phyloP scores from a whole-genome alignment of 2,888 invertebrate genomes.

The Cephus pulcher region DNA sequence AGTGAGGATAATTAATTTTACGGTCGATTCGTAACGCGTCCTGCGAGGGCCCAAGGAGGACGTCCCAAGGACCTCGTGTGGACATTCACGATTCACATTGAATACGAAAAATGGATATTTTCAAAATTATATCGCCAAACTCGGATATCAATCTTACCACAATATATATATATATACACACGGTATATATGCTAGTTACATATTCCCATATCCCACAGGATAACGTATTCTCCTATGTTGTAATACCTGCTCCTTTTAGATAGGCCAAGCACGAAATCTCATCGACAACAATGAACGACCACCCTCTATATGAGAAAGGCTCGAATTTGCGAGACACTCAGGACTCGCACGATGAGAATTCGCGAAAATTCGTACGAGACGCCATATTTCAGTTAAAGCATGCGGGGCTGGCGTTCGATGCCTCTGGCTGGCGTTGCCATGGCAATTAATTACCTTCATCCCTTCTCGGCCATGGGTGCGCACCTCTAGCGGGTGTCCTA shows the following conservation, averaged over 20 bases:
- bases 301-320: too few relatives aligned
- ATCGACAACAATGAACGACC: too few relatives aligned
- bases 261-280: too few relatives aligned
- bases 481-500: constrained; percentile 59
- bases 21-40: constrained; percentile 22
- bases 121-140: background rate
- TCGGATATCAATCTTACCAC: background rate
- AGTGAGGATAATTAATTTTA: constrained; percentile 30
- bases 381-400: constrained; percentile 66
- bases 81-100: background rate
- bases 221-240: too few relatives aligned
- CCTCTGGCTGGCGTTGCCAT: constrained; percentile 61
- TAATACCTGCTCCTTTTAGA: too few relatives aligned
- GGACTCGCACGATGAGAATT: background rate
- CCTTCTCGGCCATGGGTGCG: constrained; percentile 56
- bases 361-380: constrained; percentile 60
- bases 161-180: too few relatives aligned
- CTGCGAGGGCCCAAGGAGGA: constrained; percentile 7
- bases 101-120: too few relatives aligned
- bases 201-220: too few relatives aligned
- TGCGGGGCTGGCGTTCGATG: constrained; percentile 61
- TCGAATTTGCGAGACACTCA: too few relatives aligned
- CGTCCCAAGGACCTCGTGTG: background rate
- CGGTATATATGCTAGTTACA: too few relatives aligned
- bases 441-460: constrained; percentile 67